A percentile compares a stretch with the other conserved stretches of the same genome.
Conservation (phyloP, 2,113 vertebrate genomes). For the Anarhynchus alexandrinus region DNA sequence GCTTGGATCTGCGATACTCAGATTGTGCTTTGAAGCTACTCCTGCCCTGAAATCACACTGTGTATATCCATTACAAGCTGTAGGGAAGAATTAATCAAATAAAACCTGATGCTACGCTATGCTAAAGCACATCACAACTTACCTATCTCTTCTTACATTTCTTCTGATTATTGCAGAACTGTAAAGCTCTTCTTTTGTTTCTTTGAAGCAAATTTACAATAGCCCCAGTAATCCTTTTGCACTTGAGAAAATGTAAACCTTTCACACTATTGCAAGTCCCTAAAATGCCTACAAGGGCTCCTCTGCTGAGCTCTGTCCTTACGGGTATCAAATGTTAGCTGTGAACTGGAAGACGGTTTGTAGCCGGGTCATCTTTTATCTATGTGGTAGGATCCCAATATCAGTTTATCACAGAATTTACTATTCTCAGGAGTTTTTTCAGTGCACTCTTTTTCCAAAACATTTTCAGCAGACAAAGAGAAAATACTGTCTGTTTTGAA, state of each 20-base stretch:
- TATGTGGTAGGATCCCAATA: not conserved
- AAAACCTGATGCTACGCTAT: not conserved
- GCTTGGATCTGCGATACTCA: not conserved
- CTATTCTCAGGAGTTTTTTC: not conserved
- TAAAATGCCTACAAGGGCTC: not conserved
- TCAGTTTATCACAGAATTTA: not conserved
- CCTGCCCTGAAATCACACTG: conserved; percentile 25
- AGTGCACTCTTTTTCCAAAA: not conserved
- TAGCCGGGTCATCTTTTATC: not conserved
- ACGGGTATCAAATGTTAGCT: not conserved
- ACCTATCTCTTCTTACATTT: not conserved
- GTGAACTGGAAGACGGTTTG: not conserved
- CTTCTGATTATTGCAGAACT: conserved; percentile 7
- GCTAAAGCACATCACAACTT: not conserved
- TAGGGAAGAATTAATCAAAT: conserved; percentile 24
- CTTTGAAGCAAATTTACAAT: conserved; percentile 14
- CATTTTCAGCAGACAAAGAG: not conserved
- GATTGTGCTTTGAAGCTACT: conserved; percentile 20
- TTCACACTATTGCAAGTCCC: not conserved
- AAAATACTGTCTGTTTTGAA: not conserved
- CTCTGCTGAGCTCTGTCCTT: not conserved
- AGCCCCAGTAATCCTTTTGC: not conserved
- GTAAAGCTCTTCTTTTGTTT: not conserved
- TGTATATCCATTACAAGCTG: conserved; percentile 30
- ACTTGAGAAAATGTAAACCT: conserved; percentile 21